A percentile compares a stretch with the other conserved stretches of the same genome.
Conservation (phyloP, 2,888 invertebrate genomes). For the Flexamia atlantica region DNA sequence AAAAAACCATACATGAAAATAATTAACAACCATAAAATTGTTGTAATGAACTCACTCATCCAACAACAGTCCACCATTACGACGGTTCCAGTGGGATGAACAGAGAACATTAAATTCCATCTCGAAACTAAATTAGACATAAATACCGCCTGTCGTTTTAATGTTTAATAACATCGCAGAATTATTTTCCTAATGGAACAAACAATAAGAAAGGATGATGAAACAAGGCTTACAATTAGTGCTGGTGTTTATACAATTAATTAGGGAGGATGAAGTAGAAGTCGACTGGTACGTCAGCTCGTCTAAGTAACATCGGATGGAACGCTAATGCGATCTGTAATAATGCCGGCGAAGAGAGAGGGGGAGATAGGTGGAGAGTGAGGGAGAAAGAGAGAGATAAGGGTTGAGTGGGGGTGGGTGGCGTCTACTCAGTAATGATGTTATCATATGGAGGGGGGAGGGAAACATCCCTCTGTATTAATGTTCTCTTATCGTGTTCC, state of each 20-base stretch:
- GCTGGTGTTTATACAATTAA: constrained; percentile 54
- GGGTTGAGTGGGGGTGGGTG: neutral
- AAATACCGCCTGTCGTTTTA: constrained; percentile 39
- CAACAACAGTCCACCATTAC: neutral
- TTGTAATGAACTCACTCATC: too few species aligned
- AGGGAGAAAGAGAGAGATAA: neutral
- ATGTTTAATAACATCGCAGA: constrained; percentile 31
- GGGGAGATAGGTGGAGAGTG: neutral
- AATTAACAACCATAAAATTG: too few species aligned
- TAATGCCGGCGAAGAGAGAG: constrained; percentile 38
- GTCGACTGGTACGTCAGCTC: constrained; percentile 45
- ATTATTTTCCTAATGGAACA: constrained; percentile 40
- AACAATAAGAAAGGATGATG: constrained; percentile 40
- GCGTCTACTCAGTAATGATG: constrained; percentile 56
- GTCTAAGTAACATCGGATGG: constrained; percentile 49
- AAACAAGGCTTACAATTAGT: constrained; percentile 53
- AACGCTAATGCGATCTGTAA: constrained; percentile 55
- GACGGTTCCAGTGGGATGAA: neutral
- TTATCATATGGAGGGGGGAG: constrained; percentile 58
- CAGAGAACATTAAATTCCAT: neutral
- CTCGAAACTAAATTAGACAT: constrained; percentile 28
- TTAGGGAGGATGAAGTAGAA: constrained; percentile 49
- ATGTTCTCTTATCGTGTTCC: constrained; percentile 67
- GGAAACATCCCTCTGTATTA: constrained; percentile 68
- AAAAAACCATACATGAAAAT: too few species aligned